Evolutionary conservation across 2,113 vertebrate species (phyloP).

Genomic region (Bucco capensis): DNA sequence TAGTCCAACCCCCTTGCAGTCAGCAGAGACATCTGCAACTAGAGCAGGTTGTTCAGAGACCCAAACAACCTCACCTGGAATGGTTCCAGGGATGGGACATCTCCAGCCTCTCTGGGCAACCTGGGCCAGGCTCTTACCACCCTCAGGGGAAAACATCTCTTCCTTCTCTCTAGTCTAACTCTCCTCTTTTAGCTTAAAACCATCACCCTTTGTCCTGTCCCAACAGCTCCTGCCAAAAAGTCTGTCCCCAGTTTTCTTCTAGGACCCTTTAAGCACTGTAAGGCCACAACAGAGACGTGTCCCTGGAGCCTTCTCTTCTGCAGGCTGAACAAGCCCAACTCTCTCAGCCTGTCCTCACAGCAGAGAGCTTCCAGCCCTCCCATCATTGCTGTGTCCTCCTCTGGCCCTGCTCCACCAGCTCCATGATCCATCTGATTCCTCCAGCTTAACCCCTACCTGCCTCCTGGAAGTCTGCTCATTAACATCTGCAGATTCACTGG

Average conservation of each 20-base stretch:
- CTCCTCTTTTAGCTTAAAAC: background rate
- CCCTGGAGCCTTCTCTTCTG: background rate
- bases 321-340: background rate
- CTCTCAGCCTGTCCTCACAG: background rate
- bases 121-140: no score
- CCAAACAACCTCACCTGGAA: background rate
- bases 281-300: background rate
- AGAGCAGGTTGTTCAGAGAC: background rate
- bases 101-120: background rate
- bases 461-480: background rate
- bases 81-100: background rate
- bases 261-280: background rate
- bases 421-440: background rate
- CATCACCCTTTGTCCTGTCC: background rate
- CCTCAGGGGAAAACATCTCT: background rate
- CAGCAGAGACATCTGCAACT: background rate
- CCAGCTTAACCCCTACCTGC: background rate
- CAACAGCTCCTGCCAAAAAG: background rate
- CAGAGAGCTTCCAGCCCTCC: no score
- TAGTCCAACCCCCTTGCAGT: background rate
- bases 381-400: background rate
- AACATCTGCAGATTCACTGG: rapidly evolving
- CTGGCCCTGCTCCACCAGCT: background rate
- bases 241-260: background rate
- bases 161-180: background rate